Evolutionary conservation across 1,140 invertebrate species (phyloP), one percentile per base, ranked within the genome.

Genomic region (Drosophila orosa): DNA sequence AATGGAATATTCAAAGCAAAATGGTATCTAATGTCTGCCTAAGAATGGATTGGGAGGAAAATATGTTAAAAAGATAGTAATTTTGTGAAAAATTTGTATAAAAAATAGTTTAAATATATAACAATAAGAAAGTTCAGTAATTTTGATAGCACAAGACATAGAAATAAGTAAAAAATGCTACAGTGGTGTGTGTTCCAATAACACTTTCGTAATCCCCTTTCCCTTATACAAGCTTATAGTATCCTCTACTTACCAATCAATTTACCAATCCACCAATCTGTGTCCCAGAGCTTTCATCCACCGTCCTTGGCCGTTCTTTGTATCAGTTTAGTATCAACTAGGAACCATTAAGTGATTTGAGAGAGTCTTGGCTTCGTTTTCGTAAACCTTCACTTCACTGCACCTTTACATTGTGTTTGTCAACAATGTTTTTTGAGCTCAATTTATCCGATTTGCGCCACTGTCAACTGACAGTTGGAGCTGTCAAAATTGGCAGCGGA

Each of bases 401-500:
- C 76, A 47, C 27, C 22, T 17, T 55, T 25, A 75, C 62, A 61
- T 67, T 29, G 8, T 50, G 52, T 65, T 74, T 42, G 45, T 33
- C 44, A 31, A 75, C 39, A 27, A 17, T 22, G 44, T 52, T 73
- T 73, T 57, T 58, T 72, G 42, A 13, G 15, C 9, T n/a, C 35
- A 45, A 67, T 56, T 59, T 57, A 31, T 31, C 10, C 42, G 52
- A 63, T 61, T 84, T 55, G 52, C 15, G 56, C 84, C 85, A 89
- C 84, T 89, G 84, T 89, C 25, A 55, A 76, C 77, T 84, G 84
- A 90, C 84, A 89, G 65, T 78, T 80, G 65, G 25, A 80, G 58
- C 80, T 89, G 84, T 89, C 84, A 89, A 84, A 90, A 59, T 78
- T 84, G 73, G 84, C 68, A 74, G 74, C 68, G 47, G 80, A 87